Conservation (phyloP, 2,888 invertebrate species). For the Spisula solida region DNA sequence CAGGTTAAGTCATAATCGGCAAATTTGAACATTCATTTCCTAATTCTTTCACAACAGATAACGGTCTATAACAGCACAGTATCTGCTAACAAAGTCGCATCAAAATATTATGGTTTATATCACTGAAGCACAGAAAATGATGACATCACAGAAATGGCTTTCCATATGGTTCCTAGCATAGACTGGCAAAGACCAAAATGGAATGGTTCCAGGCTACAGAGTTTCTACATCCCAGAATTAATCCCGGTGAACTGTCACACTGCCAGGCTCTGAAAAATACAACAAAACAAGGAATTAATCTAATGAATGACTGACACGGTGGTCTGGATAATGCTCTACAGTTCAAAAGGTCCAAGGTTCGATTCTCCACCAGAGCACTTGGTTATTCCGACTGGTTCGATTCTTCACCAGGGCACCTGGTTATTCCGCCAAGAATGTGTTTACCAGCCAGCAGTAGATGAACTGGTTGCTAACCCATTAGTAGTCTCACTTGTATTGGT, state of each 20-base stretch:
- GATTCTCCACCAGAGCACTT: no score
- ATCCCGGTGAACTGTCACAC: conserved; percentile 53
- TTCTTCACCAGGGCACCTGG: no score
- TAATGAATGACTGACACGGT: neutral
- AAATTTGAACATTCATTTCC: neutral
- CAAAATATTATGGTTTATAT: conserved; percentile 19
- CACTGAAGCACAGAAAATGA: conserved; percentile 22
- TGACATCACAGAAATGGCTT: conserved; percentile 30
- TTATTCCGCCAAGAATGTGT: no score
- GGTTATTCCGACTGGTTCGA: no score
- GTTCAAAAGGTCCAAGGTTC: no score
- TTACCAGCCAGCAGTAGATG: no score
- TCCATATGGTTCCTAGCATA: conserved; percentile 12
- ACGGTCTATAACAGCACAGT: conserved; percentile 16
- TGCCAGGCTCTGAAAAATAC: conserved; percentile 54
- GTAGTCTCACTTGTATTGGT: no score
- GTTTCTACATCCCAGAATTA: conserved; percentile 16
- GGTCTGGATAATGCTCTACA: no score
- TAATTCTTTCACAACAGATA: neutral
- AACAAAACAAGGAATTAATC: neutral
- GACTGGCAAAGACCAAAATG: conserved; percentile 12
- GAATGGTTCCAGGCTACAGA: conserved; percentile 5
- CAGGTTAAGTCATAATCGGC: conserved; percentile 10
- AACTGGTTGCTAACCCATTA: no score
- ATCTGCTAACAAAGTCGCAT: conserved; percentile 16